These are phyloP conservation scores for Pachyrhynchus sulphureomaculatus DNA, from an alignment of 1,140 invertebrate genomes.

Conservation along the genomic window DNA sequence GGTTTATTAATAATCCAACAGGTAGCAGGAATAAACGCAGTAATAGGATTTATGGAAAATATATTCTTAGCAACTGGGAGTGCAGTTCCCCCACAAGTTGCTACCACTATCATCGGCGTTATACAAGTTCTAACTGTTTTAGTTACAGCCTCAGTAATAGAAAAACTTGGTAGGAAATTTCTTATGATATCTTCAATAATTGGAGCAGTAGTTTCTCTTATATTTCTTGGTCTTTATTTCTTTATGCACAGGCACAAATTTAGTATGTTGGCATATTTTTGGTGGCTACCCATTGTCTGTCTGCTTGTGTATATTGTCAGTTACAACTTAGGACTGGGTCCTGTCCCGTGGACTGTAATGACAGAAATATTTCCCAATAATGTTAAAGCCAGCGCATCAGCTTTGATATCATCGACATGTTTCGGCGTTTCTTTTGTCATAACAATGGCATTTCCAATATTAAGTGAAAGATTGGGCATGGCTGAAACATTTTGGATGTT, in stretches of 20 bases:
- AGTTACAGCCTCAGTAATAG: conserved; percentile 70
- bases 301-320: conserved; percentile 41
- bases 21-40: conserved; percentile 80
- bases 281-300: conserved; percentile 43
- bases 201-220: conserved; percentile 55
- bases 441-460: conserved; percentile 68
- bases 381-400: conserved; percentile 71
- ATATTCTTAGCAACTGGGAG: conserved; percentile 72
- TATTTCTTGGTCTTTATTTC: conserved; percentile 43
- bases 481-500: conserved; percentile 81
- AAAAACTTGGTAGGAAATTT: conserved; percentile 69
- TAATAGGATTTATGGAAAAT: conserved; percentile 75
- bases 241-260: conserved; percentile 39
- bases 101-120: conserved; percentile 74
- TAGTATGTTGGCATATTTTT: conserved; percentile 34
- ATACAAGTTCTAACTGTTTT: conserved; percentile 76
- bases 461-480: conserved; percentile 62
- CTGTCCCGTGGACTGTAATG: conserved; percentile 81
- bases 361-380: conserved; percentile 78
- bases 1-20: conserved; percentile 86
- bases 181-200: conserved; percentile 69
- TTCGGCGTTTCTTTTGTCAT: conserved; percentile 80
- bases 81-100: conserved; percentile 56
- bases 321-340: conserved; percentile 66
- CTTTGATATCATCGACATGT: conserved; percentile 71